A percentile compares a stretch with the other conserved stretches of the same genome.
phyloP scores from a whole-genome alignment of 2,888 invertebrate genomes.

The Papilio elwesi region DNA sequence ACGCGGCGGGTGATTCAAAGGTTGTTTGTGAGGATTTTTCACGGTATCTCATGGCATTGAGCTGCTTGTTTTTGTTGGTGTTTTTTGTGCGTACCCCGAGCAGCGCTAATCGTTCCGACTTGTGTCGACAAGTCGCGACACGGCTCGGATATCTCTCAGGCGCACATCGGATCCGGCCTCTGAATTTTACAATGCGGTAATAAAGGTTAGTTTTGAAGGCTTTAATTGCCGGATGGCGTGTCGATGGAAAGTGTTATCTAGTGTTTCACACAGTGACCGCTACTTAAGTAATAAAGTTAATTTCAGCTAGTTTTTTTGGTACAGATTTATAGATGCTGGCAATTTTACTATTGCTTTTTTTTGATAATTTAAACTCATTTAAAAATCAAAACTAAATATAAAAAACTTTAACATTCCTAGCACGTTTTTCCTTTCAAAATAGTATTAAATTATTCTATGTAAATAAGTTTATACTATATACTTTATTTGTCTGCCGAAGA shows the following conservation, averaged over 20 bases:
- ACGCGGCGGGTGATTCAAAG: conserved; percentile 52
- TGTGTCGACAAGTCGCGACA: conserved; percentile 75
- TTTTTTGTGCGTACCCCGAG: conserved; percentile 57
- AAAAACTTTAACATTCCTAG: too few relatives aligned
- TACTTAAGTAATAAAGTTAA: conserved; percentile 15
- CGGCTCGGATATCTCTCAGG: conserved; percentile 54
- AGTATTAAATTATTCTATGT: neutral
- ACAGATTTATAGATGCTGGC: neutral
- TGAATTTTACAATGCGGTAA: conserved; percentile 30
- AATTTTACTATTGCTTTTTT: too few relatives aligned
- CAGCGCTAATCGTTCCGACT: conserved; percentile 64
- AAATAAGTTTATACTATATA: neutral
- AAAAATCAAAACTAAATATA: too few relatives aligned
- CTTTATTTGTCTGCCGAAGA: neutral
- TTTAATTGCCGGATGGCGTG: conserved; percentile 22
- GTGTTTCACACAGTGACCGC: conserved; percentile 23
- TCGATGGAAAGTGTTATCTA: conserved; percentile 22
- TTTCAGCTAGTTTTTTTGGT: neutral
- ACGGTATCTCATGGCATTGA: conserved; percentile 68
- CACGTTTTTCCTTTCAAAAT: too few relatives aligned
- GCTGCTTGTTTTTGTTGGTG: conserved; percentile 54
- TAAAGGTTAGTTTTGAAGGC: conserved; percentile 32
- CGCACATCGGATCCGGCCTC: conserved; percentile 29
- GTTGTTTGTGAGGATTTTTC: conserved; percentile 70
- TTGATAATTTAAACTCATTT: too few relatives aligned